A percentile compares a stretch with the other conserved stretches of the same genome.
Evolutionary conservation across 2,888 invertebrate species (phyloP).

Genomic region (Branchipolynoe longqiensis): DNA sequence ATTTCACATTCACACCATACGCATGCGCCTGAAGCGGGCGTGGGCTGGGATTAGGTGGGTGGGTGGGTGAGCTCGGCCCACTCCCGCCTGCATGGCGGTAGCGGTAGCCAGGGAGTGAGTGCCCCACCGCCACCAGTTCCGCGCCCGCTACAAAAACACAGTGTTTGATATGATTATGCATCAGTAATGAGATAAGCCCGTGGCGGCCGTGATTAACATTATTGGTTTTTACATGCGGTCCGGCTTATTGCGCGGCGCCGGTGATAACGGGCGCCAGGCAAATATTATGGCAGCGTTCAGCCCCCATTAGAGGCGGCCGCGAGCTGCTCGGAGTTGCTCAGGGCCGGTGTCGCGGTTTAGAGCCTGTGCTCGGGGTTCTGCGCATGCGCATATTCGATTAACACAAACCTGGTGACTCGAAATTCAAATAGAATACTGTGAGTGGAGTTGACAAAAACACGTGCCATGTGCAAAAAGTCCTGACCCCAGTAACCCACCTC

Average conservation of each 20-base stretch:
- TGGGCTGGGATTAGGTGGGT: no score
- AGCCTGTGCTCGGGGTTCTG: no score
- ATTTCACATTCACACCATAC: slow-evolving; percentile 29
- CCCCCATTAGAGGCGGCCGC: slow-evolving; percentile 32
- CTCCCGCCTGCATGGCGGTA: no score
- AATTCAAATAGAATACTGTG: no score
- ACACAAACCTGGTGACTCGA: no score
- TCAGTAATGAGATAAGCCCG: slow-evolving; percentile 36
- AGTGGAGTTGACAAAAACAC: no score
- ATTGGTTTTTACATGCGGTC: slow-evolving; percentile 21
- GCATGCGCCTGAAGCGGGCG: not conserved
- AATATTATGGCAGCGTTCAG: slow-evolving; percentile 45
- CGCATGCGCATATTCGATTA: no score
- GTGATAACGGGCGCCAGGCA: slow-evolving; percentile 31
- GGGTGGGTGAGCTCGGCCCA: no score
- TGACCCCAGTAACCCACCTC: no score
- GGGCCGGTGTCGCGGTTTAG: not conserved
- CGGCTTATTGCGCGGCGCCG: slow-evolving; percentile 20
- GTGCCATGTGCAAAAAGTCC: no score
- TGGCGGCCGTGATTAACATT: slow-evolving; percentile 19
- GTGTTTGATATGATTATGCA: slow-evolving; percentile 50
- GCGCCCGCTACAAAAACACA: slow-evolving; percentile 31
- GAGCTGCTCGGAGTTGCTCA: slow-evolving; percentile 41
- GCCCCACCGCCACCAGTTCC: not conserved
- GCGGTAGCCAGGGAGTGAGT: not conserved